phyloP scores from a whole-genome alignment of 2,113 vertebrate species.

The Irena cyanogastra region DNA sequence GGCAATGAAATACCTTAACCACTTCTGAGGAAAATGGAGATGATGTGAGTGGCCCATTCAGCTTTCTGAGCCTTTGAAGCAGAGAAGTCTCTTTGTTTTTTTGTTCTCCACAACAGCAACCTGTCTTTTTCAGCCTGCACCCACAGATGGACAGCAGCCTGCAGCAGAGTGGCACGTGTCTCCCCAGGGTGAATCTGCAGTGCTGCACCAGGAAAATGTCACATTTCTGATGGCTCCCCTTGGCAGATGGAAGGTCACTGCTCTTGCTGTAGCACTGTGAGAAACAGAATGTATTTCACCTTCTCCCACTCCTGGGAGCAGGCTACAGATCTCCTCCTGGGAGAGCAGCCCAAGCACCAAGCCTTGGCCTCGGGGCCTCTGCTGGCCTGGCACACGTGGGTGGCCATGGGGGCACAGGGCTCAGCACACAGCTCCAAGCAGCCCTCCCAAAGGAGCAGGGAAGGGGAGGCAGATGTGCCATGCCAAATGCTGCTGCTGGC shows the following conservation, averaged over 20 bases:
- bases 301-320: neutral
- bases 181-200: neutral
- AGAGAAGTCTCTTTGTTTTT: neutral
- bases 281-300: neutral
- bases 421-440: neutral
- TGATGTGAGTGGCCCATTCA: neutral
- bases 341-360: neutral
- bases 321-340: neutral
- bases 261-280: neutral
- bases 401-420: too few relatives aligned
- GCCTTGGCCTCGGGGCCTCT: too few relatives aligned
- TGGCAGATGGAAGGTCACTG: neutral
- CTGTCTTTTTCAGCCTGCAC: neutral
- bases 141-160: neutral
- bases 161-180: neutral
- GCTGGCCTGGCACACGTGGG: too few relatives aligned
- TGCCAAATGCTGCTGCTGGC: neutral
- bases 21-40: neutral
- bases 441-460: neutral
- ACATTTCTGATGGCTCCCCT: neutral
- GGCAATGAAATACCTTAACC: neutral
- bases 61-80: neutral
- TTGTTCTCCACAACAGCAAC: neutral
- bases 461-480: neutral
- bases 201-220: neutral